phyloP scores from a whole-genome alignment of 2,888 invertebrate genomes.

The Diplazon laetatorius region DNA sequence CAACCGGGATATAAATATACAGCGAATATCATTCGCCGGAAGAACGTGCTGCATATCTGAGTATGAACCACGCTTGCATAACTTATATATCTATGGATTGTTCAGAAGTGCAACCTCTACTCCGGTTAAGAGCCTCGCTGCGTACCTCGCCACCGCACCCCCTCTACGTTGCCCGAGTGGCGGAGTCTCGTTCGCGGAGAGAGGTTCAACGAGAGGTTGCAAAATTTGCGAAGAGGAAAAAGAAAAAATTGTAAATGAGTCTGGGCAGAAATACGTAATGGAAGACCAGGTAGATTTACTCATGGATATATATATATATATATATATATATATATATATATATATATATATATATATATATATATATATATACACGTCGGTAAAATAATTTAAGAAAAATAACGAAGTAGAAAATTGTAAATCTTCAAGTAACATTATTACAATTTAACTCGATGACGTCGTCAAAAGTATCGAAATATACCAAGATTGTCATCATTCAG shows the following conservation, averaged over 20 bases:
- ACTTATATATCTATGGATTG: background rate
- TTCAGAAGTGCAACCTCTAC: background rate
- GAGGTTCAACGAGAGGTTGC: background rate
- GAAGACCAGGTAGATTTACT: background rate
- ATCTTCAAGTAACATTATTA: background rate
- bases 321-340: background rate
- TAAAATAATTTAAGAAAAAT: background rate
- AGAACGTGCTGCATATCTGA: background rate
- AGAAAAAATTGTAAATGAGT: background rate
- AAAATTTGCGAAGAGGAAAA: background rate
- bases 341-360: background rate
- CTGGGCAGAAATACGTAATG: background rate
- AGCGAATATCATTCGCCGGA: slow-evolving; percentile 9
- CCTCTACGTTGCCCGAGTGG: slow-evolving; percentile 1
- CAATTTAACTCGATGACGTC: too few relatives aligned
- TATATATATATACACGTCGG: background rate
- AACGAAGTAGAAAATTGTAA: background rate
- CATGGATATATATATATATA: background rate
- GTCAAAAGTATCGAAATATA: too few relatives aligned
- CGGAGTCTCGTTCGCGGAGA: slow-evolving; percentile 4
- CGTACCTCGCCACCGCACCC: background rate
- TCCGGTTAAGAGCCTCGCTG: background rate
- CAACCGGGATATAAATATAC: slow-evolving; percentile 2
- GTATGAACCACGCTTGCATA: background rate
- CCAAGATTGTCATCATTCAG: too few relatives aligned